Evolutionary conservation across 2,797 vertebrate genomes (phyloP), one percentile per base, ranked within the genome.

Genomic region (Lacerta bilineata): DNA sequence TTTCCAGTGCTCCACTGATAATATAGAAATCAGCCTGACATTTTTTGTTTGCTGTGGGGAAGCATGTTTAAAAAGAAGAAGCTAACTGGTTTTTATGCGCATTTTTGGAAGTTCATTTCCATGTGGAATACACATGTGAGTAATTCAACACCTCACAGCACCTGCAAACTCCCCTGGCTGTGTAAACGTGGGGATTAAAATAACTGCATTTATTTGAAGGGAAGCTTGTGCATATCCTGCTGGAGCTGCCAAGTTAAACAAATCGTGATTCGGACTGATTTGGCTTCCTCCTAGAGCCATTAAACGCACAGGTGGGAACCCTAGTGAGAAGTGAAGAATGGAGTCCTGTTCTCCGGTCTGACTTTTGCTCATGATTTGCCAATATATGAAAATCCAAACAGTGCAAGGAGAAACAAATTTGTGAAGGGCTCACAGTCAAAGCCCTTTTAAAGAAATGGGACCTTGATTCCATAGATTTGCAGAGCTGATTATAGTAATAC

Each of bases 191-290:
- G 71, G 0, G 39, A 90, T 91, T 95, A 85, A 95, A 91, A 91
- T 87, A 90, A 69, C 90, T 90, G 81, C 80, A 36, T 18, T 80
- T 41, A 80, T 89, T 86, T 89, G 91, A 92, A 91, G 92, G 69
- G 33, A 92, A 78, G 81, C 91, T 90, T 92, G 85, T 79, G 94
- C 91, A 91, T 92, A 93, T 84, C 91, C 91, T 92, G 36, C 86
- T 90, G 88, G 89, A 94, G 72, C 88, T 90, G 55, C 89, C 91
- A 94, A 91, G 85, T 92, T 84, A 95, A 93, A 92, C 93, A 92
- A 92, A 78, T 92, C 23, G 41, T 82, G 92, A 90, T 95, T 94
- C 91, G 76, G 83, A 90, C 8, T 90, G 88, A 93, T 87, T 90
- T 92, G 86, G 69, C 81, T 93, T 88, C 85, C 90, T 94, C 85